phyloP scores from a whole-genome alignment of 2,797 vertebrate species.

The Gambelia wislizenii region DNA sequence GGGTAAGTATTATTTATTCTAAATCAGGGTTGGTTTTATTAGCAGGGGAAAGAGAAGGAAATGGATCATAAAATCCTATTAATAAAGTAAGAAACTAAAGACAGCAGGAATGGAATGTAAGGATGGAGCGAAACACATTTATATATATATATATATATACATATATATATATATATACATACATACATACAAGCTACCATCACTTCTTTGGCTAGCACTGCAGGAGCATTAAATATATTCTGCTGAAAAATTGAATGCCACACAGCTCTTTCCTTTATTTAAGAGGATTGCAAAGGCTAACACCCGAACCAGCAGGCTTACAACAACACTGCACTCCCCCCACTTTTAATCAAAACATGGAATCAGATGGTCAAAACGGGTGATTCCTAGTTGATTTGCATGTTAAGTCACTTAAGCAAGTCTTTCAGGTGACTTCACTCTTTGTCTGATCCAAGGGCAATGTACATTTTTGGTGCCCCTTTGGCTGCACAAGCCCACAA shows the following conservation, averaged over 20 bases:
- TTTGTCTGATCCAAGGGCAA: constrained; percentile 37
- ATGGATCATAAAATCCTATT: neutral
- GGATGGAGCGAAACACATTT: constrained; percentile 21
- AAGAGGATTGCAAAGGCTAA: constrained; percentile 68
- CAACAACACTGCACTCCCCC: constrained; percentile 49
- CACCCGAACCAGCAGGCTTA: constrained; percentile 46
- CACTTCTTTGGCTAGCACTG: constrained; percentile 36
- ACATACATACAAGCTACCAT: neutral
- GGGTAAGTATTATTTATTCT: constrained; percentile 8
- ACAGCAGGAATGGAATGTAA: constrained; percentile 19
- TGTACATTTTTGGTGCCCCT: constrained; percentile 25
- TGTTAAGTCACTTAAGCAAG: constrained; percentile 46
- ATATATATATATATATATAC: neutral
- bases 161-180: neutral
- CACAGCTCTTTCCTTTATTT: constrained; percentile 58
- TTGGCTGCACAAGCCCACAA: neutral
- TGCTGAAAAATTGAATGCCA: constrained; percentile 38
- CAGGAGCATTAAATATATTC: constrained; percentile 42
- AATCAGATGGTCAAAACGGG: constrained; percentile 66
- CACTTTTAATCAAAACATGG: constrained; percentile 70
- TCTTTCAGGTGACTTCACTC: neutral
- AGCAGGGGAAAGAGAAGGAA: constrained; percentile 50
- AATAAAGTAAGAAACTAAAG: constrained; percentile 50
- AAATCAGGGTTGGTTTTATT: constrained; percentile 34
- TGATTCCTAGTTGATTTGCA: constrained; percentile 68